phyloP scores from a whole-genome alignment of 2,797 vertebrate genomes.

The Lagothrix lagotricha region DNA sequence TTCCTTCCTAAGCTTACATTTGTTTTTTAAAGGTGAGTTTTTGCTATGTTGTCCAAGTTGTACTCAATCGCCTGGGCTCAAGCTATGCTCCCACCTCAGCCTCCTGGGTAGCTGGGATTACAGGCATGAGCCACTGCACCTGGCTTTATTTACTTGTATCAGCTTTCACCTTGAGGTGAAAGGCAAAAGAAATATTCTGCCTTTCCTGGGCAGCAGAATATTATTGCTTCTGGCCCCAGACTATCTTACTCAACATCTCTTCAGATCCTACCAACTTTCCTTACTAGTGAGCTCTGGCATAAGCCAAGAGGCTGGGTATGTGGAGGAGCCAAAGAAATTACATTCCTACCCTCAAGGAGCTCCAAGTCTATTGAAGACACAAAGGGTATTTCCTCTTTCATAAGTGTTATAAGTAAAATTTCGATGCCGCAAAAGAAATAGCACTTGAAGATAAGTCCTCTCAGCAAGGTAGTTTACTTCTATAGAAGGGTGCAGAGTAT shows the following conservation, averaged over 20 bases:
- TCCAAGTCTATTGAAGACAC: background rate
- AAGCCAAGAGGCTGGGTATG: background rate
- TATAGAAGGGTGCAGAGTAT: too few species aligned
- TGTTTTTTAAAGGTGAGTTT: background rate
- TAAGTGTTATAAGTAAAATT: too few species aligned
- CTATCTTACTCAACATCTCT: background rate
- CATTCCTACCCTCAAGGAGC: background rate
- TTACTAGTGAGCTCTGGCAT: background rate
- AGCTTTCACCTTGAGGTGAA: slow-evolving; percentile 20
- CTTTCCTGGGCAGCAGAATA: background rate
- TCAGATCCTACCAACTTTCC: background rate
- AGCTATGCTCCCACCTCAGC: background rate
- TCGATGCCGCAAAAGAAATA: too few species aligned
- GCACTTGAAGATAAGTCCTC: too few species aligned
- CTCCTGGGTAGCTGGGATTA: background rate
- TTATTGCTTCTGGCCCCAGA: background rate
- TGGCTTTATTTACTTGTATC: background rate
- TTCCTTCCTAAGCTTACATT: background rate
- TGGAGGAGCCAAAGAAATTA: slow-evolving; percentile 18
- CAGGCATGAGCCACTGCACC: background rate
- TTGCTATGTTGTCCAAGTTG: background rate
- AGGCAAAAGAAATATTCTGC: too few species aligned
- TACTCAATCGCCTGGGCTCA: background rate
- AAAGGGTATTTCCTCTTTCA: background rate
- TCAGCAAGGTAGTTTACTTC: too few species aligned